phyloP scores from a whole-genome alignment of 2,888 invertebrate genomes.

The Tetragonisca angustula region DNA sequence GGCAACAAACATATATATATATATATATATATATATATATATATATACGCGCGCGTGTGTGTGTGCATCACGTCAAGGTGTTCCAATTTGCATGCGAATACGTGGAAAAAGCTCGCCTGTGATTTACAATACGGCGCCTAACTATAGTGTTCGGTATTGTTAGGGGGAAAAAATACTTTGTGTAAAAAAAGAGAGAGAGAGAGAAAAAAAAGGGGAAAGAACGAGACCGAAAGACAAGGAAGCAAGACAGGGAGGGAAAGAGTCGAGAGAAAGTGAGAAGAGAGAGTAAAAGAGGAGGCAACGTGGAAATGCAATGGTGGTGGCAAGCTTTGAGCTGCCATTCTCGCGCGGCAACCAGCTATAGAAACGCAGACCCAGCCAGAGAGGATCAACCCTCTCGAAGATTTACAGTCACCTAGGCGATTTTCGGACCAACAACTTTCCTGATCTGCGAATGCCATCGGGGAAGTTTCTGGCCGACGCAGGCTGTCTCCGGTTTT shows the following conservation, averaged over 20 bases:
- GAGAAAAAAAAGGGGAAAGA: neutral
- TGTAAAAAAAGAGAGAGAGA: constrained; percentile 22
- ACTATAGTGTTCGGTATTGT: constrained; percentile 48
- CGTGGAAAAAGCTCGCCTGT: constrained; percentile 48
- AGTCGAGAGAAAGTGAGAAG: neutral
- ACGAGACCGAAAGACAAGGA: neutral
- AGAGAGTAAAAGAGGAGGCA: neutral
- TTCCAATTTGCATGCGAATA: constrained; percentile 57
- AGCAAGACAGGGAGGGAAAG: neutral
- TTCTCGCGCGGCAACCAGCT: constrained; percentile 55
- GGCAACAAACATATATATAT: constrained; percentile 40
- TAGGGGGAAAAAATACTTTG: constrained; percentile 40
- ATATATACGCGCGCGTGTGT: constrained; percentile 15
- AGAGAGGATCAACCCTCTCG: constrained; percentile 28
- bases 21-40: constrained; percentile 30
- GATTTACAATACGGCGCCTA: constrained; percentile 50
- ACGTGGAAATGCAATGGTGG: neutral
- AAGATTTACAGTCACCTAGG: constrained; percentile 30
- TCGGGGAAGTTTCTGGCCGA: constrained; percentile 36
- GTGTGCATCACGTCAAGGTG: constrained; percentile 42
- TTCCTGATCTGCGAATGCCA: constrained; percentile 1
- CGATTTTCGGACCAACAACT: constrained; percentile 1
- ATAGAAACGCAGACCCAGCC: constrained; percentile 40
- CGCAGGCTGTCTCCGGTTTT: neutral
- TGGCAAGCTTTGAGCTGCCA: constrained; percentile 36